A percentile compares a stretch with the other conserved stretches of the same genome.
Conservation (phyloP, 2,797 vertebrate genomes). For the Amblyraja radiata region DNA sequence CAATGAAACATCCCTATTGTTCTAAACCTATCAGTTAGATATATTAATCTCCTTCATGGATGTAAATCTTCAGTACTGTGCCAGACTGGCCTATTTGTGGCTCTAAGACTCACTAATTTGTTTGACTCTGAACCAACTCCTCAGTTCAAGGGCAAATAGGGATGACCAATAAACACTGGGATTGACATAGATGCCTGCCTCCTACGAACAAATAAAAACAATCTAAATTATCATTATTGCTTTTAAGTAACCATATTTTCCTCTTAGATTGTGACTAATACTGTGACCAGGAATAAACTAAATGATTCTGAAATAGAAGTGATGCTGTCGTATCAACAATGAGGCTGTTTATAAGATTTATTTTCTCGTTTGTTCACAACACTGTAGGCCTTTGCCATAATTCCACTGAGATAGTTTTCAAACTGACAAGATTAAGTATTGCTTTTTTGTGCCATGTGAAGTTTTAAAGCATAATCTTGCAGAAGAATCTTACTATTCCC, state of each 20-base stretch:
- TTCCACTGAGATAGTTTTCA: conserved; percentile 50
- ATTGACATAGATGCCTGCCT: no score
- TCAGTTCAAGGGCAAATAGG: no score
- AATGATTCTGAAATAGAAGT: not conserved
- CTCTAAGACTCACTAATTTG: no score
- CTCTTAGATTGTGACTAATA: not conserved
- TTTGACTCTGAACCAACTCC: no score
- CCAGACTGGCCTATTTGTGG: no score
- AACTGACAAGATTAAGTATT: conserved; percentile 50
- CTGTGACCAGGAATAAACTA: no score
- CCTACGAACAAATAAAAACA: no score
- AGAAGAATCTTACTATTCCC: conserved; percentile 51
- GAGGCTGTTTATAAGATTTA: not conserved
- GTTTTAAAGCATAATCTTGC: conserved; percentile 54
- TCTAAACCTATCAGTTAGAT: no score
- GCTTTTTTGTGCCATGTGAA: conserved; percentile 49
- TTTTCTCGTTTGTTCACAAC: conserved; percentile 49
- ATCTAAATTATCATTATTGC: not conserved
- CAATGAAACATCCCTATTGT: no score
- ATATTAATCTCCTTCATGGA: no score
- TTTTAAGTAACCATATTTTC: not conserved
- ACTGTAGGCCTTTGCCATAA: conserved; percentile 48
- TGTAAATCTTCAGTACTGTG: no score
- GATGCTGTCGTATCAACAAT: not conserved
- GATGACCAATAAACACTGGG: no score